These are phyloP conservation scores for Vollenhovia emeryi DNA, from an alignment of 1,140 invertebrate genomes.

Conservation along the genomic window DNA sequence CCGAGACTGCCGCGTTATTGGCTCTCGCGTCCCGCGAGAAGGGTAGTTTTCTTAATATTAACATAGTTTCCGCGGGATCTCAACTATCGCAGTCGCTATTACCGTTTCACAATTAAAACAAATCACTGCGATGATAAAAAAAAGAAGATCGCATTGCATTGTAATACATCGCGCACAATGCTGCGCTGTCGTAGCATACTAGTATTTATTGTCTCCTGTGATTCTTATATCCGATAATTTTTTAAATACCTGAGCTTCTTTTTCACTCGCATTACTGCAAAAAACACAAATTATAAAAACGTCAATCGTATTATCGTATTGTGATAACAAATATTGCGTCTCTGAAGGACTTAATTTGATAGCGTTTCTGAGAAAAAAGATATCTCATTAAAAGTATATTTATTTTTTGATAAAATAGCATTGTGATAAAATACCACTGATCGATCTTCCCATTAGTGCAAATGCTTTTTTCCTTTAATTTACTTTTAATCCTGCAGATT, in stretches of 20 bases:
- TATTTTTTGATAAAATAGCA: neutral
- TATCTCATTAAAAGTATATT: neutral
- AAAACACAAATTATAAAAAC: neutral
- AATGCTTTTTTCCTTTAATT: neutral
- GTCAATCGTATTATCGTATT: neutral
- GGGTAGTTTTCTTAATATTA: constrained; percentile 47
- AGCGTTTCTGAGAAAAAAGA: neutral
- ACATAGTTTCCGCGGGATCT: constrained; percentile 13
- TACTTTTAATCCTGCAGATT: neutral
- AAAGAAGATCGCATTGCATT: neutral
- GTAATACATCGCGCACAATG: neutral
- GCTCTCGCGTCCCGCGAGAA: neutral
- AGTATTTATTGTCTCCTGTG: neutral
- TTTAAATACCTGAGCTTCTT: neutral
- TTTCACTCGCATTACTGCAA: neutral
- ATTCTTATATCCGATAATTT: neutral
- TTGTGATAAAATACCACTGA: neutral
- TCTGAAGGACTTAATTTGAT: neutral
- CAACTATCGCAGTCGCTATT: neutral
- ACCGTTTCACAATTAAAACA: neutral
- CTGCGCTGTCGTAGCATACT: neutral
- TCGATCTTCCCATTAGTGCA: neutral
- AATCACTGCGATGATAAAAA: neutral
- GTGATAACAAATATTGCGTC: neutral
- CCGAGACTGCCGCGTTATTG: constrained; percentile 41